Evolutionary conservation across 2,113 vertebrate species (phyloP).

Genomic region (Gadus chalcogrammus): DNA sequence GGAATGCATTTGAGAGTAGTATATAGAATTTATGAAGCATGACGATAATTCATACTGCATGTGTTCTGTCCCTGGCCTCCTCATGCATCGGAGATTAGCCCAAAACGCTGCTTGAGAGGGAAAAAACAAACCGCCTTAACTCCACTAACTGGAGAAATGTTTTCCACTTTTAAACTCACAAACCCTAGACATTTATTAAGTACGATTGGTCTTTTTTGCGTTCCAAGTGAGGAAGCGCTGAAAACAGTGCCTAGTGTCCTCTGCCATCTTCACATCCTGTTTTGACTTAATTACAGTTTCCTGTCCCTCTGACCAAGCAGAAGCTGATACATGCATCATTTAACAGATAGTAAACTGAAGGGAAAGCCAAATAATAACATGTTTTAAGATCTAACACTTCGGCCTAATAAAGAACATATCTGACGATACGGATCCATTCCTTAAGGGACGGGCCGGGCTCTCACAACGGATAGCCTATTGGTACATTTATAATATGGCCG

Average conservation of each 20-base stretch:
- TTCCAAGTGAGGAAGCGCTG: too few species aligned
- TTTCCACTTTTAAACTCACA: too few species aligned
- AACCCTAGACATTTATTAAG: too few species aligned
- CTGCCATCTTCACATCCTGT: slow-evolving; percentile 65
- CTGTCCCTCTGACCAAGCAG: slow-evolving; percentile 57
- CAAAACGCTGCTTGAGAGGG: slow-evolving; percentile 18
- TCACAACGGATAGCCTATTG: too few species aligned
- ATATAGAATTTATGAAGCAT: slow-evolving; percentile 21
- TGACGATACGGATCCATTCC: too few species aligned
- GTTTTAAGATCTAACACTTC: slow-evolving; percentile 19
- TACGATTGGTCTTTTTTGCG: too few species aligned
- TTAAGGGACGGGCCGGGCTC: too few species aligned
- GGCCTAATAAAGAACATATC: too few species aligned
- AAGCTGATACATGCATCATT: slow-evolving; percentile 37
- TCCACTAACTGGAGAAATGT: slow-evolving; percentile 9
- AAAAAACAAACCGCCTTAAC: slow-evolving; percentile 6
- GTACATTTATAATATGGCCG: too few species aligned
- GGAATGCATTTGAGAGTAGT: not conserved
- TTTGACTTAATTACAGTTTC: slow-evolving; percentile 57
- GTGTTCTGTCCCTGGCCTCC: slow-evolving; percentile 35
- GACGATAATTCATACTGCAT: slow-evolving; percentile 25
- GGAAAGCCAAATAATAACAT: not conserved
- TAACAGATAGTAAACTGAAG: slow-evolving; percentile 25
- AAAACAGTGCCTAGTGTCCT: slow-evolving; percentile 31
- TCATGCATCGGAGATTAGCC: slow-evolving; percentile 64